Evolutionary conservation across 1,140 invertebrate species (phyloP).

Genomic region (Drosophila virilis): DNA sequence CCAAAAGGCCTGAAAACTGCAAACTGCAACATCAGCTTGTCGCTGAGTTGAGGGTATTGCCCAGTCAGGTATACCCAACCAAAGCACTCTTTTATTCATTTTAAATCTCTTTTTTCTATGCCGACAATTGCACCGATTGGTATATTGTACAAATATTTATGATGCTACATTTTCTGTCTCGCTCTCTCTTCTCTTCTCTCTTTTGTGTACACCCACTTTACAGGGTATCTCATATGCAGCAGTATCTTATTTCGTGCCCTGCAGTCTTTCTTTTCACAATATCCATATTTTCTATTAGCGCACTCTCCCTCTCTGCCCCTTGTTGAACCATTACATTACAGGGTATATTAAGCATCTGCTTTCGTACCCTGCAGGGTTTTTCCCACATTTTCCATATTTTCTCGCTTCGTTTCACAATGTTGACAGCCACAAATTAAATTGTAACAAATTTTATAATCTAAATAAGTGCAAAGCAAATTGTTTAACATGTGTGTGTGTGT

Average conservation of each 20-base stretch:
- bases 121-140: too few relatives aligned
- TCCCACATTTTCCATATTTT: too few relatives aligned
- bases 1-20: too few relatives aligned
- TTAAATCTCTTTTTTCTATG: too few relatives aligned
- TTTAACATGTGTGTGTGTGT: not conserved
- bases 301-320: not conserved
- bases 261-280: not conserved
- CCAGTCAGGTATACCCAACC: too few relatives aligned
- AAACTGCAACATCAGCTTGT: too few relatives aligned
- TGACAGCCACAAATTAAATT: slow-evolving; percentile 41
- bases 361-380: not conserved
- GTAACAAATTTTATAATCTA: slow-evolving; percentile 23
- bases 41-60: too few relatives aligned
- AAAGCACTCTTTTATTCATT: too few relatives aligned
- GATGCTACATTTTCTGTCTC: not conserved
- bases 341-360: not conserved
- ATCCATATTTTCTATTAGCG: not conserved
- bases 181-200: not conserved
- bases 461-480: slow-evolving; percentile 18
- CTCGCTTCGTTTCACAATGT: slow-evolving; percentile 9
- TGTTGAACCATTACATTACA: not conserved
- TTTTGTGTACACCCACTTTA: too few relatives aligned
- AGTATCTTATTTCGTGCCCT: too few relatives aligned
- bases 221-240: too few relatives aligned
- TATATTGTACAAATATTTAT: too few relatives aligned